Evolutionary conservation across 2,797 vertebrate genomes (phyloP), one percentile per base, ranked within the genome.

Genomic region (Chaetophractus vellerosus): DNA sequence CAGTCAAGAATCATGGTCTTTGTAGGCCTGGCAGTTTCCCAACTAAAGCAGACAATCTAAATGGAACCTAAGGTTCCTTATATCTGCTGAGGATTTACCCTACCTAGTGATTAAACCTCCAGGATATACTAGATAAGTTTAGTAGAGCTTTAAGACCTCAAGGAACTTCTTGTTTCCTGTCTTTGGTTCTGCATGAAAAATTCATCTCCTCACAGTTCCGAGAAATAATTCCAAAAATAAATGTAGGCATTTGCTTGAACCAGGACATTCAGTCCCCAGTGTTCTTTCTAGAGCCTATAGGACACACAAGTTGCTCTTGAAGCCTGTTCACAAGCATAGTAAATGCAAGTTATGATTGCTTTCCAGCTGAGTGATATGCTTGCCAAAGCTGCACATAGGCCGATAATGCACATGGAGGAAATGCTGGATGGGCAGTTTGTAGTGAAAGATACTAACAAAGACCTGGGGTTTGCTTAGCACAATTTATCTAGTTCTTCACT

Each of bases 191-290:
- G 63, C 81, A 68, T 96, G 64, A 75, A 88, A 82, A 78, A 26
- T 28, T 92, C 75, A 50, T 93, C 79, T 95, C 88, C 66, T 59
- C 59, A 38, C 79, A 88, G 89, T 96, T 98, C 96, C 95, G 97
- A 96, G 36, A 95, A 97, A 82, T 95, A 71, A 81, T 97, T 97
- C 93, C 91, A 97, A 97, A 98, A 97, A 96, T 31, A 95, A 97
- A 71, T 81, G 88, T 82, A 97, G 71, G 96, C 95, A 87, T 87
- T 97, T 91, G 96, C 95, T 93, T 90, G 94, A 86, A 88, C 50
- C 83, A 93, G 92, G 81, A 96, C 93, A 88, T 91, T 91, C n/a
- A 91, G 92, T 98, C 97, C 91, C 84, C 48, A 50, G 94, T 95
- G 96, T 83, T 96, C 96, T 96, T 87, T 95, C 86, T 91, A 96